Percentiles rank a stretch among this genome's conserved stretches.
Evolutionary conservation across 2,113 vertebrate genomes (phyloP).

Genomic region (Lates calcarifer): DNA sequence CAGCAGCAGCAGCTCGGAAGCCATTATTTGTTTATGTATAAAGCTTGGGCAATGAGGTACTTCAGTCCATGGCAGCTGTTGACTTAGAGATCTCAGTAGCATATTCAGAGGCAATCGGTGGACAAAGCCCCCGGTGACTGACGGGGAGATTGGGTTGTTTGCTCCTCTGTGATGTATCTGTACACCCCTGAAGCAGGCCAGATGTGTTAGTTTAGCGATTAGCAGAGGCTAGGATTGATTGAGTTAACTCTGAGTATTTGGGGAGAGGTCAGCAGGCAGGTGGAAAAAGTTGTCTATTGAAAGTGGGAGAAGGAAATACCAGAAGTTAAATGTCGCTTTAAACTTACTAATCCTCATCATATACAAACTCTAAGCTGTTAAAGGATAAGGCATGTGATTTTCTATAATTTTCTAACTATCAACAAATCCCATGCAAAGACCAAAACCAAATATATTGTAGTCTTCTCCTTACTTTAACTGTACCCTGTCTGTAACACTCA

Average conservation of each 20-base stretch:
- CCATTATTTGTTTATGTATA: slow-evolving; percentile 58
- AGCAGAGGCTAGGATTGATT: slow-evolving; percentile 18
- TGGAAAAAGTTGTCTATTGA: slow-evolving; percentile 27
- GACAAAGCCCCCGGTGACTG: slow-evolving; percentile 53
- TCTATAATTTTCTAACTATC: background rate
- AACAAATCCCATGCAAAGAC: background rate
- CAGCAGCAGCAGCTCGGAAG: slow-evolving; percentile 10
- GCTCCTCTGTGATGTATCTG: slow-evolving; percentile 37
- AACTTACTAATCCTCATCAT: background rate
- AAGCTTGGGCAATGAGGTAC: slow-evolving; percentile 38
- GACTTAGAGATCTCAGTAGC: slow-evolving; percentile 44
- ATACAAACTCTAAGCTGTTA: background rate
- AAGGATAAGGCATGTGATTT: background rate
- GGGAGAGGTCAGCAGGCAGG: slow-evolving; percentile 16
- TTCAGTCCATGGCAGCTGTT: slow-evolving; percentile 59
- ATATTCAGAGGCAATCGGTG: slow-evolving; percentile 43
- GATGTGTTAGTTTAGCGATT: slow-evolving; percentile 65
- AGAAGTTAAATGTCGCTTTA: slow-evolving; percentile 14
- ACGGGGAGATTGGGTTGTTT: slow-evolving; percentile 34
- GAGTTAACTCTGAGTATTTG: slow-evolving; percentile 10
- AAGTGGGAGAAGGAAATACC: background rate
- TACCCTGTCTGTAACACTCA: background rate
- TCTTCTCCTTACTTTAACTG: no score
- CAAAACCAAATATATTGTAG: background rate
- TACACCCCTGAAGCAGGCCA: slow-evolving; percentile 8